Evolutionary conservation across 2,888 invertebrate species (phyloP), one percentile per base, ranked within the genome.

Genomic region (Meloe dianella): DNA sequence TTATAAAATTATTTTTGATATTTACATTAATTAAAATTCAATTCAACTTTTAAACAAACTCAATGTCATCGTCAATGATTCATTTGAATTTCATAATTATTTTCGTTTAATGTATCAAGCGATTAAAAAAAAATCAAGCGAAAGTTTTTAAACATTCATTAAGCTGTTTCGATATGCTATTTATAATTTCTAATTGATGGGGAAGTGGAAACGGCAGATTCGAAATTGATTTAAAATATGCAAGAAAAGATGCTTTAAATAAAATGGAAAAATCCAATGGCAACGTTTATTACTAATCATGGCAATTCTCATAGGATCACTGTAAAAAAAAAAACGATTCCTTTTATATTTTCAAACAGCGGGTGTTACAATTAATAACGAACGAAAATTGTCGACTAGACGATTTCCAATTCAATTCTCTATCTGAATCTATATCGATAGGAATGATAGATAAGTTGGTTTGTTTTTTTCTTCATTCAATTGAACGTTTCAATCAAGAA

Each of bases 21-120:
- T 51, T 22, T 10, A 3, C 41, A 22, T 61, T 61, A 61, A 61
- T 61, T 61, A 61, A 5, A 54, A 9, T 22, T 10, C 6, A n/a
- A 29, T 41, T 6, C 17, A 0, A 6, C 17, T 3, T 22, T 22
- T 51, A 2, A 22, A 51, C 10, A 20, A 22, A 22, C 20, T 22
- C 41, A 8, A n/a, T 41, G 41, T 41, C 41, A 41, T 1, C 8
- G 8, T 22, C 8, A 51, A 51, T 51, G 22, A 22, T 22, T 51
- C 20, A 22, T 51, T 51, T 12, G n/a, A n/a, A 7, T n/a, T 6
- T 17, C 7, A 41, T 32, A 9, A 32, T 32, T 12, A 32, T 32
- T 12, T 3, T 32, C 10, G 32, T 12, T 32, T 32, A 2, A 32
- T 32, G 38, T 38, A 4, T 38, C 38, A 38, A 38, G n/a, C 2